Conservation (phyloP, 2,797 vertebrate genomes). For the Chromobotia macracanthus region DNA sequence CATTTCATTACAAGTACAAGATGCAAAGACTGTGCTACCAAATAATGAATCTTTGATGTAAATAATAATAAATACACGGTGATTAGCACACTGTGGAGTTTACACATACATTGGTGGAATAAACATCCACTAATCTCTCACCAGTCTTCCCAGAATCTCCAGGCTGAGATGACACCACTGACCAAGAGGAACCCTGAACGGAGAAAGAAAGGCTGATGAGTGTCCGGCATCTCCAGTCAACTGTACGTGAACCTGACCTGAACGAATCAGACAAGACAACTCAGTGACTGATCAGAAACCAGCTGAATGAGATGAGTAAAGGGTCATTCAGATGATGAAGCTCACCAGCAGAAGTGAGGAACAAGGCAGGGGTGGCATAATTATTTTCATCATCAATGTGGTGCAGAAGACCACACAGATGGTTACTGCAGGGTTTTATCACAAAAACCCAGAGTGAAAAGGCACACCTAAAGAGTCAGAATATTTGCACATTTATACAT, state of each 20-base stretch:
- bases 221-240: constrained; percentile 60
- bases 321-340: too few species aligned
- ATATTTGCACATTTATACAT: neutral
- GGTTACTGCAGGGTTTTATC: constrained; percentile 63
- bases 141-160: constrained; percentile 64
- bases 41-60: too few species aligned
- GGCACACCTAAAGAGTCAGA: constrained; percentile 68
- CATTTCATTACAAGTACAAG: too few species aligned
- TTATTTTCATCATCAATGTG: constrained; percentile 69
- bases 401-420: constrained; percentile 74
- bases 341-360: constrained; percentile 75
- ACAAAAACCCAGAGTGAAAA: constrained; percentile 79
- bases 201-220: constrained; percentile 71
- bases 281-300: neutral
- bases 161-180: constrained; percentile 77
- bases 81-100: neutral
- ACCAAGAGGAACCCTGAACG: constrained; percentile 69
- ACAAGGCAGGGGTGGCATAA: constrained; percentile 73
- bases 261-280: neutral
- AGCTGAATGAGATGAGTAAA: neutral
- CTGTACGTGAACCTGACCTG: constrained; percentile 80
- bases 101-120: neutral
- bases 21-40: too few species aligned
- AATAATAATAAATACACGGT: neutral
- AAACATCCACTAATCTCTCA: constrained; percentile 58